These are phyloP conservation scores for Dendrolimus punctatus DNA, from an alignment of 1,140 invertebrate species.

Conservation along the genomic window DNA sequence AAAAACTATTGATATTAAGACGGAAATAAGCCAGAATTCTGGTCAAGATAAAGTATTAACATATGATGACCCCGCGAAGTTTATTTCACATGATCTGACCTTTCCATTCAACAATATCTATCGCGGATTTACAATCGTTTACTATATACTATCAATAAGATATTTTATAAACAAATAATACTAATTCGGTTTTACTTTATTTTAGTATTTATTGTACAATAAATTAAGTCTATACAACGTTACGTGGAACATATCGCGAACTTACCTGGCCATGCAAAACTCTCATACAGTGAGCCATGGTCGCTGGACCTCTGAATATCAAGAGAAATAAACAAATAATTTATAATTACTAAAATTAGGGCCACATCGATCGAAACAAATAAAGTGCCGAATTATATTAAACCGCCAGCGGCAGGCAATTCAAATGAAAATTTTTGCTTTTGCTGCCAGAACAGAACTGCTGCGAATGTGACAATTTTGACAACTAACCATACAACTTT, in stretches of 20 bases:
- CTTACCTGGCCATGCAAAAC: constrained; percentile 83
- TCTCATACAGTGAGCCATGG: constrained; percentile 82
- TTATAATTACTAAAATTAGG: constrained; percentile 37
- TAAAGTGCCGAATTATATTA: background rate
- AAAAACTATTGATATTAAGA: constrained; percentile 1
- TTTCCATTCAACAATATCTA: constrained; percentile 38
- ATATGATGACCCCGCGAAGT: constrained; percentile 29
- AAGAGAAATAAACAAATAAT: constrained; percentile 28
- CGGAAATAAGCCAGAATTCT: constrained; percentile 11
- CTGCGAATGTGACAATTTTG: constrained; percentile 36
- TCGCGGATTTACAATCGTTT: constrained; percentile 21
- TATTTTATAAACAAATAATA: constrained; percentile 30
- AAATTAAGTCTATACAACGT: constrained; percentile 12
- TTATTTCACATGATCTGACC: constrained; percentile 40
- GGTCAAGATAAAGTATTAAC: constrained; percentile 17
- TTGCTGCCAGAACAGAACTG: too few species aligned
- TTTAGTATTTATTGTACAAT: background rate
- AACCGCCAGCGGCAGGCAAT: background rate
- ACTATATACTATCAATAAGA: constrained; percentile 27
- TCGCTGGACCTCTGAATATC: constrained; percentile 54
- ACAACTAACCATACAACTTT: constrained; percentile 16
- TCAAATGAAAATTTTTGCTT: background rate
- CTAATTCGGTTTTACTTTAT: background rate
- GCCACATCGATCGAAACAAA: constrained; percentile 43
- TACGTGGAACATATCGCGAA: constrained; percentile 32